Base-by-base conservation (phyloP, 2,113 vertebrate genomes). In the Coptodon rendalli region DNA sequence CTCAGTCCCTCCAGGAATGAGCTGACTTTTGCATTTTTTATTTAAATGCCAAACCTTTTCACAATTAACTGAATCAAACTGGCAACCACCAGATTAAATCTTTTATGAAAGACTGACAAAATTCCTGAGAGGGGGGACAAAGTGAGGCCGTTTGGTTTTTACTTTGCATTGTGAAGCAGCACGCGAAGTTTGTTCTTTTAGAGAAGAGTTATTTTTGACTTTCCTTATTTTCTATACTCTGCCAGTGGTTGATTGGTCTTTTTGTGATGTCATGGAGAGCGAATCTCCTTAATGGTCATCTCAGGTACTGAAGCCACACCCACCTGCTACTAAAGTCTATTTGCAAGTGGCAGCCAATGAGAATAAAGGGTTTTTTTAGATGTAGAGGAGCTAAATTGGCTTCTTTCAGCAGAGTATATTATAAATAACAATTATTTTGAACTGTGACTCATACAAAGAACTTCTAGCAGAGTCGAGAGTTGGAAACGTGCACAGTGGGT, bases 1-100 rank as follows among this genome's bases (percentile, higher is more conserved):
- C 38, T 71, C 16, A 43, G 83, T 56, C 83, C 83, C 86, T 90
- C 81, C 90, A 94, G 90, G 89, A 90, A 52, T 14, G 9, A n/a
- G 53, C 29, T 45, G 2, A 10, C 14, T 59, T 45, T 57, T 48
- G 13, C 6, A n/a, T 45, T 43, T 78, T 27, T 59, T 57, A 24
- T 57, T 45, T 53, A 19, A 83, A 31, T 38, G 29, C 16, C 40
- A 50, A 50, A 78, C 24, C 10, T 78, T 78, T 6, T 50, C 1
- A 7, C 9, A n/a, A 31, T 50, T 19, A 78, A 19, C 16, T 12
- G 5, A 73, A 80, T 80, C n/a, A 1, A 40, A 27, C 78, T 38
- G 22, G 14, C 1, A 63, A 48, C 0, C 0, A 45, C 1, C 5
- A 34, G 7, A 61, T 53, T 45, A 2, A 0, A 45, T 27, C 22